A percentile compares a stretch with the other conserved stretches of the same genome.
Evolutionary conservation across 2,113 vertebrate genomes (phyloP).

Genomic region (Mesocricetus auratus): DNA sequence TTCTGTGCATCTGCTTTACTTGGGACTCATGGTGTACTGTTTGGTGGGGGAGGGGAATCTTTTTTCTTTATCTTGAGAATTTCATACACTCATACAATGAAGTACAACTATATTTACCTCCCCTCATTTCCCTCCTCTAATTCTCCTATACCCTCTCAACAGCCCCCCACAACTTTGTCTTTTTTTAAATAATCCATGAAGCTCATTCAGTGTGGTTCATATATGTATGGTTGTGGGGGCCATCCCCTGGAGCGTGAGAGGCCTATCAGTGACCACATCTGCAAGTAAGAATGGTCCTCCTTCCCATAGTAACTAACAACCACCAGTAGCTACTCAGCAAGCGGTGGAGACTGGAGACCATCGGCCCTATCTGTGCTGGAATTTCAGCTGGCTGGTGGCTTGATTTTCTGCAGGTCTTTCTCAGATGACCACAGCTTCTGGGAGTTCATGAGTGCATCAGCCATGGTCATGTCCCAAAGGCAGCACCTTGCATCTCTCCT

Average conservation of each 20-base stretch:
- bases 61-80: not conserved
- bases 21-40: not conserved
- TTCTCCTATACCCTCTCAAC: not conserved
- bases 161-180: not conserved
- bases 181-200: not conserved
- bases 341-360: not conserved
- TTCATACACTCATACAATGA: not conserved
- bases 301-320: not conserved
- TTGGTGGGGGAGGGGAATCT: not conserved
- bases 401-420: not conserved
- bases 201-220: not conserved
- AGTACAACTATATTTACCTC: not conserved
- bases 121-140: not conserved
- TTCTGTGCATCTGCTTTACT: not conserved
- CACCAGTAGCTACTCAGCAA: not conserved
- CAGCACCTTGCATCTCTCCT: not conserved
- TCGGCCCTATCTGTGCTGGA: not conserved
- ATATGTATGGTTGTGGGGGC: not conserved
- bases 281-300: not conserved
- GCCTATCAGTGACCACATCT: not conserved
- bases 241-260: not conserved
- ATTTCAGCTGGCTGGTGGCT: not conserved
- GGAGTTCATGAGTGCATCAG: not conserved
- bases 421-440: not conserved
- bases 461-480: not conserved